Evolutionary conservation across 1,140 invertebrate genomes (phyloP), one percentile per base, ranked within the genome.

Genomic region (Prorops nasuta): DNA sequence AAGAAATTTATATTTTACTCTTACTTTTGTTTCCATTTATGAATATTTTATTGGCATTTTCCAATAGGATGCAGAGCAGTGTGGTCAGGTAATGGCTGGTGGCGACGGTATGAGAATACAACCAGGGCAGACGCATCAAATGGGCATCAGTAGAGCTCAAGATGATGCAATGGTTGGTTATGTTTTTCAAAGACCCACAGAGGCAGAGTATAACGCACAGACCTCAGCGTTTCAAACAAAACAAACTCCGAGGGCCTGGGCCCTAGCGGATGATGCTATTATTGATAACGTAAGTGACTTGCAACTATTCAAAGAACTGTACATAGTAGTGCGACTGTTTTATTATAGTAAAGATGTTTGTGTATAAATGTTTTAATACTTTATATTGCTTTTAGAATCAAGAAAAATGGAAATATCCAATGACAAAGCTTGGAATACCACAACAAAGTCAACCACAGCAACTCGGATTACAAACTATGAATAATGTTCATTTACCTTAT

Each of bases 101-200:
- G 71, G 73, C 10, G 76, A 78, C 58, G 72, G 67, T 20, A 61
- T 76, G 51, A 66, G 74, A 40, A 67, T 78, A 52, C 71, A 74
- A 62, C 64, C 68, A 21, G 72, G 74, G 55, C 76, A 78, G 16
- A 68, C 71, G 22, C 72, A 72, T 67, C 76, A 76, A 36, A 75
- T 78, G 44, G 65, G 71, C 41, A 54, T 77, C 1, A 78, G 72
- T 46, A 79, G 85, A 64, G 77, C 83, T 53, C 88, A 91, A 77
- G 91, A 93, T 72, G 91, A 93, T 81, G 89, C 89, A 44, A 86
- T 88, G 69, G 90, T 93, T 53, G 86, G 89, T 60, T 94, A 94
- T 73, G 87, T 91, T 47, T 94, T 91, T 74, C 90, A 92, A 78
- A 77, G 90, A 57, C 85, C 88, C 46, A 81, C 83, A 47, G 89